Evolutionary conservation across 1,140 invertebrate species (phyloP), one percentile per base, ranked within the genome.

Genomic region (Drosophila busckii): DNA sequence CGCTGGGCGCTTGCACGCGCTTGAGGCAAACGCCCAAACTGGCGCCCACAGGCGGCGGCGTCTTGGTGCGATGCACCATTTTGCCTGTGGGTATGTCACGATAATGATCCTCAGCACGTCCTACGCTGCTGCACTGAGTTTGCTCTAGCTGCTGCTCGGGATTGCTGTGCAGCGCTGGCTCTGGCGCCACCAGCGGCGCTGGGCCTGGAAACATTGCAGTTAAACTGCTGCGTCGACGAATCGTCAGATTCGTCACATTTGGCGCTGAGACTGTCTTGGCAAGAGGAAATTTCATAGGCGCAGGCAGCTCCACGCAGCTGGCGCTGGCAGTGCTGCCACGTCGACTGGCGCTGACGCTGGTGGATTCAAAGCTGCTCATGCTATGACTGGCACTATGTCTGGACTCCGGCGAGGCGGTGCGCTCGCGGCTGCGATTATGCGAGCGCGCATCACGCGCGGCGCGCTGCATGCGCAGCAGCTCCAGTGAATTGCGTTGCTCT

Each of bases 71-170:
- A 55, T 86, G 80, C 8, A 75, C 68, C 65, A 83, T 64, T 19
- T 84, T 85, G 0, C 83, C 83, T n/a, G 62, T 73, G 4, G 84
- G 84, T 41, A 70, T 76, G 10, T 85, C 84, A n/a, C 71, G 75
- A 22, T 69, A 64, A 2, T 70, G 48, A 10, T 44, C 37, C 5
- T 32, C 15, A 1, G 17, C 38, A 22, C 37, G 26, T 16, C 5
- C 3, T 64, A 61, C 29, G 34, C 15, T 22, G 16, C 32, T 2
- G 37, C n/a, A n/a, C n/a, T n/a, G n/a, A n/a, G n/a, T n/a, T n/a
- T n/a, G n/a, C n/a, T n/a, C n/a, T n/a, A n/a, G n/a, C 10, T 38
- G 9, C 7, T 28, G 17, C 7, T 40, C 23, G 1, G 78, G 73
- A 55, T 75, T 64, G 6, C 64, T 71, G 19, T 86, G 84, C 10